Conservation (phyloP, 2,113 vertebrate species). For the Capreolus pygargus region DNA sequence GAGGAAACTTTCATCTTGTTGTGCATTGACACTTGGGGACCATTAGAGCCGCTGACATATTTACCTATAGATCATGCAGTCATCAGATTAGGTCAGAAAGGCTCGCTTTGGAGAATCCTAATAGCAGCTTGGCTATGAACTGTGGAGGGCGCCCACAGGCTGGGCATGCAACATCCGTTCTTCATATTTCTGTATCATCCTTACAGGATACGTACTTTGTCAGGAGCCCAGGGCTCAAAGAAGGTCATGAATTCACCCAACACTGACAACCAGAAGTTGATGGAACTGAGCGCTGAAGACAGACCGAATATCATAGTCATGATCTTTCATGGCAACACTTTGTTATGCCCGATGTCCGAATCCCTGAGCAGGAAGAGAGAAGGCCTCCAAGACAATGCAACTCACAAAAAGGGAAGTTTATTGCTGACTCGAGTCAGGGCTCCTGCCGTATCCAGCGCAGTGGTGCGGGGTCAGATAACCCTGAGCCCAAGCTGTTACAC, state of each 20-base stretch:
- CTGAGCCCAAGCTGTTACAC: too few relatives aligned
- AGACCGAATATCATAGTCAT: neutral
- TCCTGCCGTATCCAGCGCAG: too few relatives aligned
- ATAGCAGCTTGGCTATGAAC: neutral
- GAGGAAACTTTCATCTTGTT: neutral
- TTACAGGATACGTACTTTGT: neutral
- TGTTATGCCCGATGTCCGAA: too few relatives aligned
- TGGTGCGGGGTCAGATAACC: too few relatives aligned
- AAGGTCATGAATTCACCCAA: neutral
- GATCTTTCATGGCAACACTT: neutral
- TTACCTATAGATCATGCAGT: accelerated
- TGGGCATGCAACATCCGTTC: too few relatives aligned
- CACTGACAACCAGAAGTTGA: too few relatives aligned
- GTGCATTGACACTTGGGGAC: neutral
- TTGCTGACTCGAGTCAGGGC: too few relatives aligned
- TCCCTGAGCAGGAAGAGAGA: too few relatives aligned
- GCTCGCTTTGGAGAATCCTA: neutral
- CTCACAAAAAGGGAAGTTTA: too few relatives aligned
- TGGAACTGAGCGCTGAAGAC: neutral
- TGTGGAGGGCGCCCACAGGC: neutral
- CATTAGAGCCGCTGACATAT: neutral
- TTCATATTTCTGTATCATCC: neutral
- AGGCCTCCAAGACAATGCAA: too few relatives aligned
- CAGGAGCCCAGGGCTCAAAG: neutral
- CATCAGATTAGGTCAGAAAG: neutral